Evolutionary conservation across 2,888 invertebrate species (phyloP).

Genomic region (Polyploca ridens): DNA sequence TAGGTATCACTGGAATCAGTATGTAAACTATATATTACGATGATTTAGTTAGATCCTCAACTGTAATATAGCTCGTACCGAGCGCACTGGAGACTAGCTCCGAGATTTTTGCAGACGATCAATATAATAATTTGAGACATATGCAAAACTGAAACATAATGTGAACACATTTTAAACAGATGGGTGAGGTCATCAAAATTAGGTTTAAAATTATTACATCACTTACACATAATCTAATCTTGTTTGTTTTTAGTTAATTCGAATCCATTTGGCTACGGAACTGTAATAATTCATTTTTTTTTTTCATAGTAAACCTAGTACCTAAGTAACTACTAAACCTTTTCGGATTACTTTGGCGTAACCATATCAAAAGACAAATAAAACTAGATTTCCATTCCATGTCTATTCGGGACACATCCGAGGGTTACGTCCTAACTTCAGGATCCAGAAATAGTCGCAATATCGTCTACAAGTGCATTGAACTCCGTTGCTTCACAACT

Average conservation of each 20-base stretch:
- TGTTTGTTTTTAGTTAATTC: too few species aligned
- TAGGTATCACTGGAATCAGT: too few species aligned
- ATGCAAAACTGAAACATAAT: neutral
- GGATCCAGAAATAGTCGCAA: constrained; percentile 57
- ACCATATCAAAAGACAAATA: neutral
- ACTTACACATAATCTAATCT: neutral
- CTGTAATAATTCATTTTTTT: too few species aligned
- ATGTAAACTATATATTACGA: too few species aligned
- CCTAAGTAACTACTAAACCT: too few species aligned
- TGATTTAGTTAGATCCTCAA: too few species aligned
- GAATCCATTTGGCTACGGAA: too few species aligned
- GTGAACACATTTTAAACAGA: constrained; percentile 5
- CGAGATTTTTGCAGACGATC: too few species aligned
- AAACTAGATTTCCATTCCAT: constrained; percentile 13
- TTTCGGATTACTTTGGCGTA: neutral
- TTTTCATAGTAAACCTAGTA: too few species aligned
- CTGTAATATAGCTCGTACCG: too few species aligned
- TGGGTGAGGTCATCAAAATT: neutral
- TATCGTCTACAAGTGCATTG: constrained; percentile 51
- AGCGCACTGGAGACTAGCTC: too few species aligned
- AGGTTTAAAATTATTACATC: neutral
- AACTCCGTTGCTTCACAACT: constrained; percentile 54
- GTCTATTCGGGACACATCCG: constrained; percentile 45
- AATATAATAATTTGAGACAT: neutral
- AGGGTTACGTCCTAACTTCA: constrained; percentile 3